Evolutionary conservation across 2,113 vertebrate genomes (phyloP).

Genomic region (Chroicocephalus ridibundus): DNA sequence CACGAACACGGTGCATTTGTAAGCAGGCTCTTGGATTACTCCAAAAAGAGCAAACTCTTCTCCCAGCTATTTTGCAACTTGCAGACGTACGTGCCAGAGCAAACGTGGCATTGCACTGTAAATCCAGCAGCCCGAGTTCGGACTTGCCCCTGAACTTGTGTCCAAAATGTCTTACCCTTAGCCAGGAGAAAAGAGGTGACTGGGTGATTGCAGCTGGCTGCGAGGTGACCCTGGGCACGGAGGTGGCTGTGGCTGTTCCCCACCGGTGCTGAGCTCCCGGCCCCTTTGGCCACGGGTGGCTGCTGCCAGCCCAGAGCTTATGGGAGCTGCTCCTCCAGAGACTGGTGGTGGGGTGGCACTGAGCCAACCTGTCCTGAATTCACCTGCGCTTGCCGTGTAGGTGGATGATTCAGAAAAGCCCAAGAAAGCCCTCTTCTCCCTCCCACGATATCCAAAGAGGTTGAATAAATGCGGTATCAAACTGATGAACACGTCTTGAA

Average conservation of each 20-base stretch:
- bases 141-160: neutral
- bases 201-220: neutral
- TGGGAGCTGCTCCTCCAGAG: neutral
- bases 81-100: fast-evolving
- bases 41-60: neutral
- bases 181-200: neutral
- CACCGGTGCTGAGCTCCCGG: fast-evolving
- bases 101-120: neutral
- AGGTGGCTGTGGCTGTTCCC: neutral
- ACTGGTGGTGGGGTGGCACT: neutral
- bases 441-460: neutral
- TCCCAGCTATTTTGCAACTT: neutral
- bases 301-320: neutral
- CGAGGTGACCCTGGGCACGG: fast-evolving
- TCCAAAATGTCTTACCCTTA: neutral
- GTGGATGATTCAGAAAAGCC: neutral
- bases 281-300: neutral
- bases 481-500: neutral
- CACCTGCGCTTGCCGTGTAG: neutral
- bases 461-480: neutral
- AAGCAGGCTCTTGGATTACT: neutral
- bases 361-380: fast-evolving
- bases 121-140: neutral
- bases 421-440: neutral
- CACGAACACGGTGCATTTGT: neutral